phyloP scores from a whole-genome alignment of 2,888 invertebrate genomes.

The Macrophya alboannulata region DNA sequence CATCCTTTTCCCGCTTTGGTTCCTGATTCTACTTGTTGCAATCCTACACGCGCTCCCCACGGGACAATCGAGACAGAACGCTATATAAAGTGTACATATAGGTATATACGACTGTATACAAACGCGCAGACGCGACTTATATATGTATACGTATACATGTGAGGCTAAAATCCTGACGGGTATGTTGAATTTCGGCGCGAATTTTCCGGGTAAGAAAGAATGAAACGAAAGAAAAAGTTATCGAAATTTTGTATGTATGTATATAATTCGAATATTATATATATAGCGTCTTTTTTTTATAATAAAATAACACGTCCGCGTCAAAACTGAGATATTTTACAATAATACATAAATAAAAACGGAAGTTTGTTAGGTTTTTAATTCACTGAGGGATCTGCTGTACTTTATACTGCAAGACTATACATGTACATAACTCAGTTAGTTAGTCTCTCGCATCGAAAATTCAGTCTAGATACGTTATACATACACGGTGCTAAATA shows the following conservation, averaged over 20 bases:
- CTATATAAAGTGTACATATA: not conserved
- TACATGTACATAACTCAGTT: not conserved
- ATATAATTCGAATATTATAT: not conserved
- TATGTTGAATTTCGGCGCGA: conserved; percentile 32
- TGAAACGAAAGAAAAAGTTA: not conserved
- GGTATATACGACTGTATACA: not conserved
- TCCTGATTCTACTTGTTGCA: conserved; percentile 36
- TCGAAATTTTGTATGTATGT: too few species aligned
- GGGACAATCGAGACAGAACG: not conserved
- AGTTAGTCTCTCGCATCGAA: not conserved
- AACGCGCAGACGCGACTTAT: conserved; percentile 37
- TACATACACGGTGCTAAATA: conserved; percentile 31
- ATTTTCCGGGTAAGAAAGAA: not conserved
- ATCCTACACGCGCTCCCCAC: not conserved
- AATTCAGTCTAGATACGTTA: not conserved
- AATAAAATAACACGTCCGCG: not conserved
- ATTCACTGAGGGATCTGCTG: not conserved
- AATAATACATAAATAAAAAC: not conserved
- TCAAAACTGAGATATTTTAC: not conserved
- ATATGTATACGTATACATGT: not conserved
- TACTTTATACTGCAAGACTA: not conserved
- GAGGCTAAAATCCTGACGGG: not conserved
- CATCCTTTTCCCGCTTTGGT: not conserved
- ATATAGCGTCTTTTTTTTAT: not conserved
- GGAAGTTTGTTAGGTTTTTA: not conserved